Base-by-base conservation (phyloP, 2,888 invertebrate species). In the Scaptomyza parva region DNA sequence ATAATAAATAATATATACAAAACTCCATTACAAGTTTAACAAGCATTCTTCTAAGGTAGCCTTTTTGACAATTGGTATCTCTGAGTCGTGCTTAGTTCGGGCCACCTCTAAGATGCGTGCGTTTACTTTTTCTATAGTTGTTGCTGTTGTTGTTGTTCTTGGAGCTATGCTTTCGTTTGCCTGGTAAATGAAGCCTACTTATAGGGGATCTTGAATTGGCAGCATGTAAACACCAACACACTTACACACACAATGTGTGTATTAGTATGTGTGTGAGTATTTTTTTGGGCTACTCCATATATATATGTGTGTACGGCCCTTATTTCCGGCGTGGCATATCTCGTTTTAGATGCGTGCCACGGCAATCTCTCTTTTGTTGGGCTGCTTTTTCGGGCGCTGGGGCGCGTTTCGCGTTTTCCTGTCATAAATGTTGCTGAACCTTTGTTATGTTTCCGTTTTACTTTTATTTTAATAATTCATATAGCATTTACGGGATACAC, bases 381-480 rank as follows among this genome's bases (percentile, higher is more conserved):
- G 37, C 41, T 47, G 41, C 9, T 82, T 71, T 76, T 47, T 47
- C 30, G 80, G 68, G 30, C 14, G 75, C 72, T 62, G 18, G 45
- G 50, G 58, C 61, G 78, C 77, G 75, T 83, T 83, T 79, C 73
- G 86, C 84, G 83, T 86, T 88, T 85, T 85, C 84, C 84, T 84
- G 84, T 86, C 84, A 88, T 84, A 84, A 84, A 84, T 88, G 84
- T 75, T 69, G 83, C 84, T 76, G 83, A 88, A 78, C 84, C 84
- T 85, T 85, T 85, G 84, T 85, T 84, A 88, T 86, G 71, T 85
- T 85, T 85, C 84, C 84, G 84, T 79, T 88, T 85, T 73, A 88
- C 86, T 88, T 85, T 85, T 85, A 85, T 85, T 85, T 85, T 88
- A 85, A 85, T 85, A 85, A 85, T 85, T 85, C 83, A 85, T 73